phyloP scores from a whole-genome alignment of 2,888 invertebrate genomes.

The Mayetiola destructor region DNA sequence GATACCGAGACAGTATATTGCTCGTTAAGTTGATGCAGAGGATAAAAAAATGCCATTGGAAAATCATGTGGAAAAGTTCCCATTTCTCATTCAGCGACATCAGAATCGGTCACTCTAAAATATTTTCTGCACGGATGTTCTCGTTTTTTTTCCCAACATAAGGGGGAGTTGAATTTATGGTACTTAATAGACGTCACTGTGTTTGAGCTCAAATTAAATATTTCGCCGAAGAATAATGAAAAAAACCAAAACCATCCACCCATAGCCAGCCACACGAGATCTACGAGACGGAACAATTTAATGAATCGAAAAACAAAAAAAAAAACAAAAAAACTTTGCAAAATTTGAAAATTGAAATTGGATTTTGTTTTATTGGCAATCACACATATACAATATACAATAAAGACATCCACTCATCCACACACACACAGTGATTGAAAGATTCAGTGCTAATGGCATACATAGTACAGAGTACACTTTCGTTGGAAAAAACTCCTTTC shows the following conservation, averaged over 20 bases:
- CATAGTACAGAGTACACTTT: too few relatives aligned
- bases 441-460: too few relatives aligned
- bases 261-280: too few relatives aligned
- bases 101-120: not conserved
- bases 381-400: too few relatives aligned
- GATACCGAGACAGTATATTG: too few relatives aligned
- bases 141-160: not conserved
- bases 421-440: too few relatives aligned
- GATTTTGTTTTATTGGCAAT: too few relatives aligned
- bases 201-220: not conserved
- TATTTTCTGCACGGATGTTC: not conserved
- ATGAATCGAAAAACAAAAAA: not conserved
- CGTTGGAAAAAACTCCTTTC: too few relatives aligned
- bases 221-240: not conserved
- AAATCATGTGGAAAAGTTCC: not conserved
- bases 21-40: not conserved
- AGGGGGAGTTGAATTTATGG: conserved; percentile 1
- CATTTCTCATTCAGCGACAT: conserved; percentile 4
- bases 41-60: not conserved
- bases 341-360: conserved; percentile 1
- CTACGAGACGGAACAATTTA: conserved; percentile 2
- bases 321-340: not conserved
- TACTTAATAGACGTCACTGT: conserved; percentile 7
- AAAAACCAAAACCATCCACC: too few relatives aligned
- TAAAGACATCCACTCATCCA: too few relatives aligned